A percentile compares a stretch with the other conserved stretches of the same genome.
phyloP scores from a whole-genome alignment of 2,113 vertebrate species.

The Helogale parvula region DNA sequence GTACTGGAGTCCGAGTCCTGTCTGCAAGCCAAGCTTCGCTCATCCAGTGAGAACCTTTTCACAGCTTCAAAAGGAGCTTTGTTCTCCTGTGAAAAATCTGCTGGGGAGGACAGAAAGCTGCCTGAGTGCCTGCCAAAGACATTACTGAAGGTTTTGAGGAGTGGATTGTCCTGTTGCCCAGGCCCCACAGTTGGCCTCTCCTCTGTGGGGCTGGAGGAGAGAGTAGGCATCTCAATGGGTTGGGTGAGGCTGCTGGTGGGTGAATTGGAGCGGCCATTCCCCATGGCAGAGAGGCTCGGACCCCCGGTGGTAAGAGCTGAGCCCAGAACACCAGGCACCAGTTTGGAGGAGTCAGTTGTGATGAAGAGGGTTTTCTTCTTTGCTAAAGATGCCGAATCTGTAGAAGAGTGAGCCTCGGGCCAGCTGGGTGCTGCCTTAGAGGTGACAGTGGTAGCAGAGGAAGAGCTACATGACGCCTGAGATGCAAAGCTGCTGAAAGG shows the following conservation, averaged over 20 bases:
- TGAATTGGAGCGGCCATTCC: constrained; percentile 88
- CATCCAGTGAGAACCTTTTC: constrained; percentile 96
- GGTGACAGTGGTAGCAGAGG: constrained; percentile 79
- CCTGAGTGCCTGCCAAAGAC: constrained; percentile 91
- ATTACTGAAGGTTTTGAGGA: constrained; percentile 87
- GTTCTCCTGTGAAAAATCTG: constrained; percentile 87
- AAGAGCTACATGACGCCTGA: constrained; percentile 83
- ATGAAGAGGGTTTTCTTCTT: constrained; percentile 94
- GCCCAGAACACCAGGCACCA: constrained; percentile 89
- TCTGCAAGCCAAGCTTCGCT: constrained; percentile 93
- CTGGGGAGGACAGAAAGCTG: constrained; percentile 86
- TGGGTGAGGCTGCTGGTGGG: constrained; percentile 86
- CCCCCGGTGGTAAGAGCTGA: constrained; percentile 84
- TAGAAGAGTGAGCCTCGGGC: constrained; percentile 83
- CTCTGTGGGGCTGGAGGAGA: constrained; percentile 90
- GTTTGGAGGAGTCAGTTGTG: constrained; percentile 94
- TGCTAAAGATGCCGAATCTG: constrained; percentile 82
- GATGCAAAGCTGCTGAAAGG: constrained; percentile 92
- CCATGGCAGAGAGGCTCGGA: constrained; percentile 86
- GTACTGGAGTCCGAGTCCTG: constrained; percentile 96
- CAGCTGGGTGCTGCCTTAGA: constrained; percentile 84
- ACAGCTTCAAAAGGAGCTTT: constrained; percentile 92
- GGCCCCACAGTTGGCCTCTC: constrained; percentile 87
- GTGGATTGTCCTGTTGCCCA: constrained; percentile 87
- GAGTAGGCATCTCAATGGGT: constrained; percentile 91